Evolutionary conservation across 2,113 vertebrate genomes (phyloP), one percentile per base, ranked within the genome.

Genomic region (Regulus satrapa): DNA sequence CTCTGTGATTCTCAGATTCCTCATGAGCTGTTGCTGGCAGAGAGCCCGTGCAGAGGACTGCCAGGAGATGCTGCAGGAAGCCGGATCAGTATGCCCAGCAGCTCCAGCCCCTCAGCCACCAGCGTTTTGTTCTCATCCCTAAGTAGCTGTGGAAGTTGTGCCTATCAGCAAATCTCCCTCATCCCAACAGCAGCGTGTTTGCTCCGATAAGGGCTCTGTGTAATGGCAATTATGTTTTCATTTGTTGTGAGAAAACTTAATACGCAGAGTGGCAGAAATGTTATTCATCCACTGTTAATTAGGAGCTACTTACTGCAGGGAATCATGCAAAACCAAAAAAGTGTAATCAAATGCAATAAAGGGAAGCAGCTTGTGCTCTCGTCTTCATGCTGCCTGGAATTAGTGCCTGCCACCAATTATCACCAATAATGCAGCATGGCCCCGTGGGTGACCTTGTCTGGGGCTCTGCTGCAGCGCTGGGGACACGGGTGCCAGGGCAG

Each of bases 181-280:
- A 52, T 46, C 74, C 85, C 85, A 20, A 32, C 8, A 2, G 56
- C 40, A 8, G 71, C 1, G 1, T 58, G 79, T 38, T 76, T 69
- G n/a, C 71, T 72, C 59, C 15, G 87, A 95, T 87, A 95, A 96
- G 75, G 78, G n/a, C 8, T 9, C 88, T 64, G 49, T 28, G 86
- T 18, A 62, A 87, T 18, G 38, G 61, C 94, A 94, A 95, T 97
- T 93, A 88, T 82, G 62, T 95, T 97, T 96, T 93, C 40, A 74
- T 95, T 85, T 92, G 94, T 94, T 94, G 75, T 88, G 92, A 73
- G 96, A 71, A 94, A 97, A 89, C 68, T 94, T 73, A 56, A 85
- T 68, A 80, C 38, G 10, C 93, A 73, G 89, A 94, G 81, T 95
- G 83, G 89, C 92, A 92, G 77, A 85, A 82, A 92, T 75, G 51